Base-by-base conservation (phyloP, 2,113 vertebrate genomes). In the Clarias gariepinus region DNA sequence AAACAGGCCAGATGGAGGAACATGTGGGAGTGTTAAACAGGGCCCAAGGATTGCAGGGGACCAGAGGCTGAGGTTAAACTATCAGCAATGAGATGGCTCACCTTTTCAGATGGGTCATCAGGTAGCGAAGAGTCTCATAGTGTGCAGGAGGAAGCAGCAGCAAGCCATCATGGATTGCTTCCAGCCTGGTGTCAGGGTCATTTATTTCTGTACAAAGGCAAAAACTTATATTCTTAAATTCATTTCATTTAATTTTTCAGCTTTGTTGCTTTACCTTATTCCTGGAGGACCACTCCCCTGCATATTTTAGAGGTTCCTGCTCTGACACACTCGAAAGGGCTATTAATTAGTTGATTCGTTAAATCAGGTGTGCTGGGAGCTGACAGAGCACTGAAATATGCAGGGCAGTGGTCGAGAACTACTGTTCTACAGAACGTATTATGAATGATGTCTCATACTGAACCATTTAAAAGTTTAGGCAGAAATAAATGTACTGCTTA, bases 61-160 rank as follows among this genome's bases (percentile, higher is more conserved):
- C 18, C 74, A 61, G 4, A 82, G 60, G 8, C 36, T 53, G 47
- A 66, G 23, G n/a, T 41, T 9, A 58, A 55, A 15, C 10, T 47
- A 61, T 36, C 36, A n/a, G 61, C 21, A 84, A 2, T 28, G 71
- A 63, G 25, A 33, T 63, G n/a, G 76, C 95, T 93, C 90, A 99
- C 98, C 97, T 99, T 93, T 97, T 99, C 84, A 99, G 96, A 91
- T 99, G 98, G 91, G 96, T 97, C 97, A 99, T 98, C 89, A 99
- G 94, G 93, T 96, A 98, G 79, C 97, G 95, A 68, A 99, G 96
- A 21, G 98, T 99, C 95, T 99, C 98, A 0, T 97, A 97, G 93
- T 99, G 98, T 78, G 98, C 98, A 4, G 97, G 97, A 30, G 98
- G 98, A 89, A 99, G 96, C 90, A 97, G 94, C 92, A 98, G 93